phyloP scores from a whole-genome alignment of 1,140 invertebrate species.

The Apocrypta bakeri region DNA sequence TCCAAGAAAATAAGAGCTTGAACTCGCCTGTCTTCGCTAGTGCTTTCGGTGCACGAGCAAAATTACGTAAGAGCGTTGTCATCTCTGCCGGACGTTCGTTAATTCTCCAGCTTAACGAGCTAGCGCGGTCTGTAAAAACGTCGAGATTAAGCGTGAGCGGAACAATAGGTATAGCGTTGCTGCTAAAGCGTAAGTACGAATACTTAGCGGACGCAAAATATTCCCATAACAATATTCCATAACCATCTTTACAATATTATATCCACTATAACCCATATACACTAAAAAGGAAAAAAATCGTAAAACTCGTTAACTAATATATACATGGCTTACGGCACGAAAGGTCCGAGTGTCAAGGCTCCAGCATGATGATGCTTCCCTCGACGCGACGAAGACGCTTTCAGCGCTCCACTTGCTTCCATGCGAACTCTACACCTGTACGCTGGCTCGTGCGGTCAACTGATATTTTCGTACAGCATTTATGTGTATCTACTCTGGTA shows the following conservation, averaged over 20 bases:
- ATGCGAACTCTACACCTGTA: neutral
- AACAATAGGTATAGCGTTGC: neutral
- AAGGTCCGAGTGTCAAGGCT: slow-evolving; percentile 9
- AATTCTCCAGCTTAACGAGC: neutral
- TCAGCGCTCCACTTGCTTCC: neutral
- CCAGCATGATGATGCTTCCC: neutral
- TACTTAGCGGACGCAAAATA: neutral
- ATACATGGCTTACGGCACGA: neutral
- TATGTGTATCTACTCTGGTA: no score
- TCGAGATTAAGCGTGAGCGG: neutral
- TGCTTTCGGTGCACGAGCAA: neutral
- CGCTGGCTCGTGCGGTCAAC: neutral
- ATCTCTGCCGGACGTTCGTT: neutral
- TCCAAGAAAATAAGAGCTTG: no score
- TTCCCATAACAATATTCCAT: neutral
- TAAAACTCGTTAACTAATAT: neutral
- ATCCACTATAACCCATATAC: no score
- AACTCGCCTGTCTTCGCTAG: neutral
- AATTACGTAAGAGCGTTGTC: neutral
- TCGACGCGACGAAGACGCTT: neutral
- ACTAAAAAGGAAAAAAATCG: no score
- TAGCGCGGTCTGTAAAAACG: neutral
- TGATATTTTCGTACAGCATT: neutral
- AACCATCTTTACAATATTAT: no score
- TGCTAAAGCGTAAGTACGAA: no score